A percentile compares a stretch with the other conserved stretches of the same genome.
phyloP scores from a whole-genome alignment of 2,888 invertebrate genomes.

The Cylindroiulus punctatus region DNA sequence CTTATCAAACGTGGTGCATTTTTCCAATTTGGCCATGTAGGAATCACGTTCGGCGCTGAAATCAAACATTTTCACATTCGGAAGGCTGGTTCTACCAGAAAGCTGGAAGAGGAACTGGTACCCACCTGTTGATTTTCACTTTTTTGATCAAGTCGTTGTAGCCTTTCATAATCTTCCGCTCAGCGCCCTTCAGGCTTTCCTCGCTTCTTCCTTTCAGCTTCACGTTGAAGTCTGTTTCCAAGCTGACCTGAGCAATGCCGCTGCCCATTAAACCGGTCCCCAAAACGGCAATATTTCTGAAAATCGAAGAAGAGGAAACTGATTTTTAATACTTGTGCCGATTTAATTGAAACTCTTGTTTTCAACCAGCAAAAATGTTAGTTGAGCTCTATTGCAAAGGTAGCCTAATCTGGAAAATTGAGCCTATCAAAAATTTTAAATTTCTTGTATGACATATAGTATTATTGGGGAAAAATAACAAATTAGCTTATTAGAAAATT shows the following conservation, averaged over 20 bases:
- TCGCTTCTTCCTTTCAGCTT: slow-evolving; percentile 90
- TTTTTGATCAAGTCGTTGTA: slow-evolving; percentile 83
- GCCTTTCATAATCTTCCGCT: slow-evolving; percentile 89
- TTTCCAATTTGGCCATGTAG: slow-evolving; percentile 78
- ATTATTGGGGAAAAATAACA: neutral
- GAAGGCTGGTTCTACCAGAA: neutral
- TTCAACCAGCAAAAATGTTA: too few species aligned
- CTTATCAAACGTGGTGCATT: slow-evolving; percentile 82
- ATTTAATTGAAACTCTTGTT: too few species aligned
- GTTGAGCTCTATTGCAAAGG: too few species aligned
- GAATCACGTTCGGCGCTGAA: slow-evolving; percentile 81
- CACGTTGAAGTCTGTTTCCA: slow-evolving; percentile 91
- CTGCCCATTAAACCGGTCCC: slow-evolving; percentile 99
- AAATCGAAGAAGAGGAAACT: neutral
- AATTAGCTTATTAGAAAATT: too few species aligned
- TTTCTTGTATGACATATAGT: neutral
- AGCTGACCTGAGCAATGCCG: slow-evolving; percentile 95
- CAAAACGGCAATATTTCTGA: slow-evolving; percentile 77
- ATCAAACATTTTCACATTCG: slow-evolving; percentile 43
- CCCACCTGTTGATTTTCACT: slow-evolving; percentile 73
- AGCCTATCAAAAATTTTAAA: too few species aligned
- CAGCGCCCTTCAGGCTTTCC: slow-evolving; percentile 84
- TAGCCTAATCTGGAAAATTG: too few species aligned
- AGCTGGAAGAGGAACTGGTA: neutral
- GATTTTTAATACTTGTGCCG: too few species aligned